Conservation (phyloP, 2,888 invertebrate species). For the Therioaphis trifolii region DNA sequence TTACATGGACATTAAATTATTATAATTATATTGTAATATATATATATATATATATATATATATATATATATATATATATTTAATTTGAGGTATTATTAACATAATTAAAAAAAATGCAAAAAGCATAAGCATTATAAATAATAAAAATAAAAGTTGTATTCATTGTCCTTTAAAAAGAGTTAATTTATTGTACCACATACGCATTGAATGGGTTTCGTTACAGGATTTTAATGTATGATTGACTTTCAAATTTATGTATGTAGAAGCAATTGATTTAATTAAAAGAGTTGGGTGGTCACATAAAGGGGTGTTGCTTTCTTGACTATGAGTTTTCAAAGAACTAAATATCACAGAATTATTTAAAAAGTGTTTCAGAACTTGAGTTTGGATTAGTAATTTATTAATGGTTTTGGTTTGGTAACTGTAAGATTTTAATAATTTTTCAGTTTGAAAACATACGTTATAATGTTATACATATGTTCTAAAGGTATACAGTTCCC, state of each 20-base stretch:
- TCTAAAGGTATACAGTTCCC: slow-evolving; percentile 35
- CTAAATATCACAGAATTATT: background rate
- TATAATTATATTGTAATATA: no score
- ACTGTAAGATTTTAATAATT: slow-evolving; percentile 12
- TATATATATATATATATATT: no score
- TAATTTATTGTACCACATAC: background rate
- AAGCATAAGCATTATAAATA: background rate
- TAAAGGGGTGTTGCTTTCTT: background rate
- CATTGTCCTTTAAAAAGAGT: background rate
- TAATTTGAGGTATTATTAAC: background rate
- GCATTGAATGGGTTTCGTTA: slow-evolving; percentile 3
- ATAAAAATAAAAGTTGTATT: background rate
- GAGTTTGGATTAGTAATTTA: no score
- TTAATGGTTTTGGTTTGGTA: slow-evolving; percentile 9
- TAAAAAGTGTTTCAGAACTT: background rate
- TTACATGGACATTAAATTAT: background rate
- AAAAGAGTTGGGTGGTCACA: background rate
- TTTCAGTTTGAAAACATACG: background rate
- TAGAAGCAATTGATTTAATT: background rate
- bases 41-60: no score
- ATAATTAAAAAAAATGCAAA: background rate
- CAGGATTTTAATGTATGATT: background rate
- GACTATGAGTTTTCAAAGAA: slow-evolving; percentile 9
- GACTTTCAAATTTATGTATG: background rate
- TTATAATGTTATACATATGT: background rate